Conservation (phyloP, 2,113 vertebrate genomes). For the Pagrus major region DNA sequence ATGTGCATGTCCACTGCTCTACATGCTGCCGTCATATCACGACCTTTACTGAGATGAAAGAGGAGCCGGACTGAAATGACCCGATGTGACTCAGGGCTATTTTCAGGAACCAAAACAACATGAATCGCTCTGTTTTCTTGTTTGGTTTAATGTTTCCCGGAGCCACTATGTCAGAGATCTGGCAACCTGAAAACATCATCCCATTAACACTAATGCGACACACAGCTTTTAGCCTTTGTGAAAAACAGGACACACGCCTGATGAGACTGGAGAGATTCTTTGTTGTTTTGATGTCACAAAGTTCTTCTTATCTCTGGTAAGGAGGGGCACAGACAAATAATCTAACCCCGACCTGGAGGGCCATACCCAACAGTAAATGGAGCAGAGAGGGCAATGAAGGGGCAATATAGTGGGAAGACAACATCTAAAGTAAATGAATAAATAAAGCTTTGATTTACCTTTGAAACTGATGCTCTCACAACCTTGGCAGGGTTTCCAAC, state of each 20-base stretch:
- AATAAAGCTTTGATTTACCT: no score
- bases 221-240: no score
- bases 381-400: not conserved
- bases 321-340: not conserved
- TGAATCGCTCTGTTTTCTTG: not conserved
- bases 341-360: not conserved
- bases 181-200: not conserved
- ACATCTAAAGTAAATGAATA: no score
- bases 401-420: not conserved
- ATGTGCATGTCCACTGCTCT: not conserved
- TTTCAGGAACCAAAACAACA: not conserved
- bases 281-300: not conserved
- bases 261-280: not conserved
- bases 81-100: not conserved
- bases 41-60: constrained; percentile 11
- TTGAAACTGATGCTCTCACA: no score
- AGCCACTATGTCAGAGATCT: not conserved
- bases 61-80: not conserved
- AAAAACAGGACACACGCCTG: not conserved
- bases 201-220: not conserved
- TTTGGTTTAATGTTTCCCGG: not conserved
- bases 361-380: not conserved
- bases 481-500: no score
- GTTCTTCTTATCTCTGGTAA: not conserved
- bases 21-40: constrained; percentile 18